Conservation (phyloP, 2,797 vertebrate species). For the Alexandromys oeconomus region DNA sequence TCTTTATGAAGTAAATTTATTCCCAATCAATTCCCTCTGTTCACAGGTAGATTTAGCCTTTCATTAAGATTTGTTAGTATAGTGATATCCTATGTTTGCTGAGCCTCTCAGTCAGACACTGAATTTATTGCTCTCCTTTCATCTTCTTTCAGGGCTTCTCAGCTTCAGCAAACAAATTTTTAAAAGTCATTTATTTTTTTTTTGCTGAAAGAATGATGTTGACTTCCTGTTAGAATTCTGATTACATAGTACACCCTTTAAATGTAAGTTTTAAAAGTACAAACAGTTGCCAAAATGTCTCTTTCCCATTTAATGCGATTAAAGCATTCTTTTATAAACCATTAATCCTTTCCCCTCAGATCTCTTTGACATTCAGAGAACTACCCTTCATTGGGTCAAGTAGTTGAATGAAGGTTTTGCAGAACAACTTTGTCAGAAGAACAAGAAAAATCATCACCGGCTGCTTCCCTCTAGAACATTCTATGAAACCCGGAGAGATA, state of each 20-base stretch:
- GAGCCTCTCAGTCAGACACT: constrained; percentile 76
- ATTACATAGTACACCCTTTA: constrained; percentile 73
- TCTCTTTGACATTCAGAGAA: constrained; percentile 66
- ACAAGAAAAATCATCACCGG: constrained; percentile 21
- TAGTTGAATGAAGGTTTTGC: constrained; percentile 36
- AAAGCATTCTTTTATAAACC: constrained; percentile 50
- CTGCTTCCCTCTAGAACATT: neutral
- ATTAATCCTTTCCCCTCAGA: constrained; percentile 54
- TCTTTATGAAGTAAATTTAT: constrained; percentile 77
- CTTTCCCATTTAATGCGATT: constrained; percentile 75
- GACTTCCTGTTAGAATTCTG: constrained; percentile 79
- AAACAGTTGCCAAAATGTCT: constrained; percentile 75
- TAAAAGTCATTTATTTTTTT: constrained; percentile 80
- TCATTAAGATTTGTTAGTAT: constrained; percentile 84
- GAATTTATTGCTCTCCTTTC: constrained; percentile 82
- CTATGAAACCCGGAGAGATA: neutral
- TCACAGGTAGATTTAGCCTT: constrained; percentile 77
- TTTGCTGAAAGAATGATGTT: constrained; percentile 69
- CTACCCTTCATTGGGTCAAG: constrained; percentile 45
- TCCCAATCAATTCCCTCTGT: constrained; percentile 70
- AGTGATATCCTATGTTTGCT: constrained; percentile 81
- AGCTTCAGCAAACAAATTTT: constrained; percentile 82
- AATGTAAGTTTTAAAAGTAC: constrained; percentile 78
- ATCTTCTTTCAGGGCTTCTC: constrained; percentile 78
- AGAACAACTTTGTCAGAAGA: constrained; percentile 47